Evolutionary conservation across 2,888 invertebrate species (phyloP), one percentile per base, ranked within the genome.

Genomic region (Epinotia ramella): DNA sequence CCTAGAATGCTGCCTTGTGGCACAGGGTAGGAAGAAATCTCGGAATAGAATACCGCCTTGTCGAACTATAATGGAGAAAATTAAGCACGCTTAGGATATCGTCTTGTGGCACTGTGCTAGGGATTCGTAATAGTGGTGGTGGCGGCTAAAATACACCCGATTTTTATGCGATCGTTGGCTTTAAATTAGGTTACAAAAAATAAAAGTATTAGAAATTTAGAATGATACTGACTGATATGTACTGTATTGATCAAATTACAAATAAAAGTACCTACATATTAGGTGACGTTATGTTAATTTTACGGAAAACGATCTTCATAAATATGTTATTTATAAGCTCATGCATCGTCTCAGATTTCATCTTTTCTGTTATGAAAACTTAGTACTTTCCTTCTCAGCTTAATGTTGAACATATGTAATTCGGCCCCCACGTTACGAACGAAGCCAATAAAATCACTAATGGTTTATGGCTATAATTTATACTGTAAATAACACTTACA

Each of bases 381-480:
- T 49, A 65, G 18, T 59, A 49, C 75, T 71, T 76, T 49, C 28
- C 44, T 76, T 28, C 49, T 18, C 62, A 53, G 18, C 57, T 56
- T 66, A 63, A 68, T 59, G 62, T 73, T 62, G 67, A 71, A 67
- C 66, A 65, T 60, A 57, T 67, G 66, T 71, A 67, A 59, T 62
- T 62, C 74, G 40, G 64, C 74, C 67, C 76, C 72, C 66, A 57
- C 62, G 57, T 56, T 72, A 76, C 75, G 66, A 59, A 65, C 56
- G 70, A 78, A 74, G 53, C 76, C 73, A 78, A 76, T 76, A 78
- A 76, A 71, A 77, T 79, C 76, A 75, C 77, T 77, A 77, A 78
- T 78, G 78, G 78, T 73, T 71, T 67, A 76, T 76, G 73, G 70
- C 73, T 78, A 80, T 80, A 81, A 81, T 77, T 69, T 68, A 75